These are phyloP conservation scores for Nesospiza acunhae DNA, from an alignment of 2,113 vertebrate species.

Conservation along the genomic window DNA sequence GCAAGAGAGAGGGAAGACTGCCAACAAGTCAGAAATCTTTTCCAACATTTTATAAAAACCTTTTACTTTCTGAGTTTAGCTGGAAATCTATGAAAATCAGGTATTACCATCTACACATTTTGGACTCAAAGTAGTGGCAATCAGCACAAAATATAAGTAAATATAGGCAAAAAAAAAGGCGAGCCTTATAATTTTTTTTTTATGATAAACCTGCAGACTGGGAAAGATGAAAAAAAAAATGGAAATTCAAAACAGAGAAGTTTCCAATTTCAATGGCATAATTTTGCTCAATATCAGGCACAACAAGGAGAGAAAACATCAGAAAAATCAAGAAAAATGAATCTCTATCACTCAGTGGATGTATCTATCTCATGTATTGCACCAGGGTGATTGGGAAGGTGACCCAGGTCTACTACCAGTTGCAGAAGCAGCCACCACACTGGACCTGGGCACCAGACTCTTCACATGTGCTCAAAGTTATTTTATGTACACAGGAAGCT, in stretches of 20 bases:
- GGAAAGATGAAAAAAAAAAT: neutral
- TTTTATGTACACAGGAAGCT: neutral
- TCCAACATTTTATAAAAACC: neutral
- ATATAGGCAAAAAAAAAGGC: neutral
- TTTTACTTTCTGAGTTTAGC: neutral
- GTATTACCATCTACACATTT: neutral
- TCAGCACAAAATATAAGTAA: neutral
- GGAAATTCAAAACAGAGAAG: neutral
- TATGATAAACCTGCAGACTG: neutral
- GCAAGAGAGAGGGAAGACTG: neutral
- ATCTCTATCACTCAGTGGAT: neutral
- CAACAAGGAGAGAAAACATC: accelerated
- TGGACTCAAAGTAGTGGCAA: neutral
- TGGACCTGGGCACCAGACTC: neutral
- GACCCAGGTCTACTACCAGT: neutral
- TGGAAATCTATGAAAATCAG: neutral
- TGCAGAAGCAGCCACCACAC: neutral
- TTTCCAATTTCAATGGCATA: neutral
- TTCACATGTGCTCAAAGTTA: neutral
- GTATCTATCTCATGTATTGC: neutral
- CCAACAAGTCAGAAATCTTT: neutral
- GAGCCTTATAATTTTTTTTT: neutral
- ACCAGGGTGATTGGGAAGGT: too few species aligned
- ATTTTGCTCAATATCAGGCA: neutral
- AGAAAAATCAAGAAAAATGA: neutral